Base-by-base conservation (phyloP, 2,113 vertebrate species). In the Phaetusa simplex region DNA sequence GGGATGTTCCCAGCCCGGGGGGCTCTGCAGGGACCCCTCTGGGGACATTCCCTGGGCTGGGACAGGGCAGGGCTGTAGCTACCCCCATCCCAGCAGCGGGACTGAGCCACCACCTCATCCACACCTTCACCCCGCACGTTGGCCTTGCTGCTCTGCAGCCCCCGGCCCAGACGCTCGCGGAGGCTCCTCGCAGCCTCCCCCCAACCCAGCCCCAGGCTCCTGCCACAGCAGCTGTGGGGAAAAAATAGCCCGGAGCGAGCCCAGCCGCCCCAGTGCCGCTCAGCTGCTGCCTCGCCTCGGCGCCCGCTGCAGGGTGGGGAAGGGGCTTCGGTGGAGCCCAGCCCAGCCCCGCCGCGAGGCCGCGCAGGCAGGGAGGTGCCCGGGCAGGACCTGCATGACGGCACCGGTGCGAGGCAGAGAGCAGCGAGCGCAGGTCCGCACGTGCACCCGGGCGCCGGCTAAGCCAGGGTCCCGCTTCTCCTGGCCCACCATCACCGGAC, bases 71-170 rank as follows among this genome's bases (percentile, higher is more conserved):
- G 18, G 30, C 23, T 6, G 59, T 30, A 36, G 20, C 34, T 22
- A 5, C n/a, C 38, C 16, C 24, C 24, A 22, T 4, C 43, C 50
- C 58, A 15, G 29, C 8, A 5, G 10, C 5, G 5, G 52, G 26
- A 5, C 72, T 8, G 45, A 61, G 45, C 52, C 40, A 8, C 53
- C 22, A 1, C 36, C 36, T 27, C 5, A 2, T 17, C 36, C 32
- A 21, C 5, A 0, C 10, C 38, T 34, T 40, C 22, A 6, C 18
- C 12, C 32, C 1, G 1, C 14, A 3, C 3, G 0, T 7, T 20
- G 59, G 23, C 45, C 47, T 32, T 9, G 34, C 45, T 16, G 20
- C 21, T 61, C 38, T 26, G 45, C 67, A 49, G 59, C 16, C 38
- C 36, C 53, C 0, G 4, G 14, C 24, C 53, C 49, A 5, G 36